Evolutionary conservation across 2,888 invertebrate species (phyloP).

Genomic region (Pharmacophagus antenor): DNA sequence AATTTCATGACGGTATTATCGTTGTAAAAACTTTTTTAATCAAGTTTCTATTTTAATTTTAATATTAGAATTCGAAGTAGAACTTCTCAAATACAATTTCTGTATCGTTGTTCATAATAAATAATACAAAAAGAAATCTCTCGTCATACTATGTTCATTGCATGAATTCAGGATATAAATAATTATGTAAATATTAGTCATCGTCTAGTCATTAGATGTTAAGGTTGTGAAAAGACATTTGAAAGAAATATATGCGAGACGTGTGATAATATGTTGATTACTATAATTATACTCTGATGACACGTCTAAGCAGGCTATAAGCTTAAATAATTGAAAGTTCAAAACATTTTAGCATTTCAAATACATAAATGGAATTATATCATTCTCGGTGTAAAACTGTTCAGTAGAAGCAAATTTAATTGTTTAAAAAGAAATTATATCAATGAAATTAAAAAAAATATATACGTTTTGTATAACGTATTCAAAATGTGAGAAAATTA

Average conservation of each 20-base stretch:
- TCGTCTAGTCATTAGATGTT: conserved; percentile 70
- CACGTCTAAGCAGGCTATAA: background rate
- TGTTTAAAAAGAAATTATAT: background rate
- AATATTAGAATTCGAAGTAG: no score
- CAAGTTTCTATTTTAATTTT: no score
- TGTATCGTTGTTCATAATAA: background rate
- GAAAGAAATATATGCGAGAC: no score
- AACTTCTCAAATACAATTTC: no score
- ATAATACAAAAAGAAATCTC: background rate
- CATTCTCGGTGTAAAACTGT: conserved; percentile 25
- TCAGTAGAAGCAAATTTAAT: conserved; percentile 14
- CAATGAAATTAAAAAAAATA: conserved; percentile 10
- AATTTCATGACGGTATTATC: background rate
- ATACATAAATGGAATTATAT: conserved; percentile 6
- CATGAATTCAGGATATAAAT: background rate
- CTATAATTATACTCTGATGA: background rate
- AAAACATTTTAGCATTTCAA: conserved; percentile 1
- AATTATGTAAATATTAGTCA: conserved; percentile 43
- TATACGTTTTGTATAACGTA: conserved; percentile 8
- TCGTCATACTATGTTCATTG: background rate
- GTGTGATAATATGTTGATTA: no score
- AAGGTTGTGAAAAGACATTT: conserved; percentile 71
- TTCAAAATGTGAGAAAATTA: background rate
- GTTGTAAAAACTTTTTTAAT: no score
- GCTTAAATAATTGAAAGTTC: no score